These are phyloP conservation scores for Morone saxatilis DNA, from an alignment of 2,113 vertebrate genomes.

Conservation along the genomic window DNA sequence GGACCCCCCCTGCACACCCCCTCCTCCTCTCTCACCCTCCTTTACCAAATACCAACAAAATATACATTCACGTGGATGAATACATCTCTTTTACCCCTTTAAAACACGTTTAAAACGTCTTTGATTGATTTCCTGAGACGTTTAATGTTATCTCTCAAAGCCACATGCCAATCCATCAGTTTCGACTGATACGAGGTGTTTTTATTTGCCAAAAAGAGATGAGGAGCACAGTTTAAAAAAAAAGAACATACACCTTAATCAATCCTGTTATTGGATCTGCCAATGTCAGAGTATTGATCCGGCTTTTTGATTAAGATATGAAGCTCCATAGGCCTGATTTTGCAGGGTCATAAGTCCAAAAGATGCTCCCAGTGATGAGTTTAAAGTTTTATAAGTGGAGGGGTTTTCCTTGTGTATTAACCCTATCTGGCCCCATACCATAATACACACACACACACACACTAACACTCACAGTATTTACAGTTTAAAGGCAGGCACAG, in stretches of 20 bases:
- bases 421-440: background rate
- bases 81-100: background rate
- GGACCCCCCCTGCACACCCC: background rate
- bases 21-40: background rate
- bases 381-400: background rate
- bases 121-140: background rate
- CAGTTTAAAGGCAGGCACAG: constrained; percentile 48
- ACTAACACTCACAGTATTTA: too few species aligned
- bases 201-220: constrained; percentile 41
- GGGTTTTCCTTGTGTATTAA: constrained; percentile 45
- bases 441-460: constrained; percentile 1
- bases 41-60: background rate
- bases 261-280: constrained; percentile 63
- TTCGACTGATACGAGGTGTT: background rate
- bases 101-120: background rate
- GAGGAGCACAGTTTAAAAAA: constrained; percentile 43
- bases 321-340: constrained; percentile 35
- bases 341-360: constrained; percentile 9
- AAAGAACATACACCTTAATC: constrained; percentile 52
- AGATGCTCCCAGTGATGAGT: background rate
- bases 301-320: constrained; percentile 72
- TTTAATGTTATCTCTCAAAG: background rate
- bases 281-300: constrained; percentile 61
- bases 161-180: constrained; percentile 9
- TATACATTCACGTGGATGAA: background rate